phyloP scores from a whole-genome alignment of 2,113 vertebrate species.

The Nothocercus nigrocapillus region DNA sequence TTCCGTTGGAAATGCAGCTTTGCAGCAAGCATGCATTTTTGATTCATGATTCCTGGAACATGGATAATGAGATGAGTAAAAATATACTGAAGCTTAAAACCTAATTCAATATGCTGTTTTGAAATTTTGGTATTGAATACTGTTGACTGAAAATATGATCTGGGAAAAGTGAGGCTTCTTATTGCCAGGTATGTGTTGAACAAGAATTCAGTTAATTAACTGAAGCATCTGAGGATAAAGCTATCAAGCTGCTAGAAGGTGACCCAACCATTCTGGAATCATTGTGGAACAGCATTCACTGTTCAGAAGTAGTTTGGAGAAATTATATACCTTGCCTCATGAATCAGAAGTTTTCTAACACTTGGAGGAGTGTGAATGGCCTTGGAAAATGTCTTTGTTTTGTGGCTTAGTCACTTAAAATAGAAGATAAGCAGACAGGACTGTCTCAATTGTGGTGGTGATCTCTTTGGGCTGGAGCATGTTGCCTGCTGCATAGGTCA shows the following conservation, averaged over 20 bases:
- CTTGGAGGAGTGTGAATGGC: not conserved
- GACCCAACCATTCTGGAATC: not conserved
- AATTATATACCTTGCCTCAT: not conserved
- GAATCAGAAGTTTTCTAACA: not conserved
- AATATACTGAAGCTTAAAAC: not conserved
- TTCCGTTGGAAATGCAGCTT: not conserved
- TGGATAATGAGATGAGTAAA: not conserved
- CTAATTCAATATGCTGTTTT: not conserved
- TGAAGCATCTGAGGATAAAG: not conserved
- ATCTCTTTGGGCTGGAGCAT: not conserved
- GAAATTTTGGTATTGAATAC: not conserved
- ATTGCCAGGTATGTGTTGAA: not conserved
- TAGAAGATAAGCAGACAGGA: not conserved
- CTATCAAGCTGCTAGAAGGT: not conserved
- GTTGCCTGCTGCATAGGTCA: fast-evolving
- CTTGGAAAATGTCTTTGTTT: not conserved
- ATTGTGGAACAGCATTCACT: not conserved
- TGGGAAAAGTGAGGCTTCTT: not conserved
- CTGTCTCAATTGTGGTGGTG: not conserved
- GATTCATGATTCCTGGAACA: not conserved
- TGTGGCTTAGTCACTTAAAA: not conserved
- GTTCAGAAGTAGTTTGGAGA: not conserved
- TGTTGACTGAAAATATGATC: not conserved
- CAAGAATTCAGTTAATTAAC: not conserved
- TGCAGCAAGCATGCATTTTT: not conserved